These are phyloP conservation scores for Drosophila pallidifrons DNA, from an alignment of 1,140 invertebrate species.

Conservation along the genomic window DNA sequence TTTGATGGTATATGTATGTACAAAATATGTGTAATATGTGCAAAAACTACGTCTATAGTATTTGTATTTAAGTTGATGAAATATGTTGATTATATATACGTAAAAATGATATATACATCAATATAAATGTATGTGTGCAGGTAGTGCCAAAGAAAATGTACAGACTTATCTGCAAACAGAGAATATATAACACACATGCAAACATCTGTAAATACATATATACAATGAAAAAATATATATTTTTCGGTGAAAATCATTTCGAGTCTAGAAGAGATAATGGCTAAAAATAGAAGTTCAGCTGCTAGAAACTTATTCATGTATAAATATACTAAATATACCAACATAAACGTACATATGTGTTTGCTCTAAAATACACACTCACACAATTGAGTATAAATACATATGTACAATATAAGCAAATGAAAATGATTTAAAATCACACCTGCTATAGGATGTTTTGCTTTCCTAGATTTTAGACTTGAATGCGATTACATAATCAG, in stretches of 20 bases:
- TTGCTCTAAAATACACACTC: background rate
- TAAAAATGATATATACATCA: background rate
- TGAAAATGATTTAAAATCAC: background rate
- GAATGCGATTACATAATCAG: slow-evolving; percentile 11
- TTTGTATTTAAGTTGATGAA: slow-evolving; percentile 13
- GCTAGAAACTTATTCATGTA: slow-evolving; percentile 20
- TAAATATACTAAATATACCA: slow-evolving; percentile 5
- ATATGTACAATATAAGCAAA: background rate
- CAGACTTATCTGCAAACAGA: slow-evolving; percentile 3
- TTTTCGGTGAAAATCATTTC: slow-evolving; percentile 35
- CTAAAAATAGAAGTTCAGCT: slow-evolving; percentile 77
- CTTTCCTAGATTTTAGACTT: background rate
- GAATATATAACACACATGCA: slow-evolving; percentile 1
- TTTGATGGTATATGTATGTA: slow-evolving; percentile 15
- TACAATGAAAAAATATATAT: slow-evolving; percentile 34
- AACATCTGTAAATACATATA: slow-evolving; percentile 10
- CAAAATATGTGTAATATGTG: slow-evolving; percentile 1
- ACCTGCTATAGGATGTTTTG: slow-evolving; percentile 13
- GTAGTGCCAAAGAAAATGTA: slow-evolving; percentile 1
- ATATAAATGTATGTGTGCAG: slow-evolving; percentile 16
- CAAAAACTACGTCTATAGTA: background rate
- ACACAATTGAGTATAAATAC: background rate
- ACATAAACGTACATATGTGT: background rate
- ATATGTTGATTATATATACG: slow-evolving; percentile 2
- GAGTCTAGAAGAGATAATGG: slow-evolving; percentile 52